phyloP scores from a whole-genome alignment of 2,797 vertebrate genomes.

The Tympanoctomys barrerae region DNA sequence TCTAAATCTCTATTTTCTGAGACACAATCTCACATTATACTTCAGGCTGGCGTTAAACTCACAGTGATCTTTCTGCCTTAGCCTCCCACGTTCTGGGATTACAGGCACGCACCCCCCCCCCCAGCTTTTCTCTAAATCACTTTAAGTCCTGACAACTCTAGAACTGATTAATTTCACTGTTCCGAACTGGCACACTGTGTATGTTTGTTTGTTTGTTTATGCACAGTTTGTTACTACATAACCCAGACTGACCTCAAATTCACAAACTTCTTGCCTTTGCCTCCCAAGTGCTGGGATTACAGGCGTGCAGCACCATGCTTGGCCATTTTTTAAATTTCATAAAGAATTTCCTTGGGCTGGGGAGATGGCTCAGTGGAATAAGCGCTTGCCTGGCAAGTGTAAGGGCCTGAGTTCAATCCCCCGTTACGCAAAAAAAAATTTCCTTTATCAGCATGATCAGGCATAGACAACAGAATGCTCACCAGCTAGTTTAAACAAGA shows the following conservation, averaged over 20 bases:
- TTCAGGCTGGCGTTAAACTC: no score
- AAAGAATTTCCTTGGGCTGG: not conserved
- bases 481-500: not conserved
- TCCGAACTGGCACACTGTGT: not conserved
- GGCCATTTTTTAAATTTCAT: not conserved
- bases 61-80: no score
- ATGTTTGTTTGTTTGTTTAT: no score
- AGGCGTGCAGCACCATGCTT: not conserved
- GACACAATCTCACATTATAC: no score
- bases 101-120: no score
- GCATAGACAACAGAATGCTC: not conserved
- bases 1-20: not conserved
- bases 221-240: not conserved
- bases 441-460: slow-evolving; percentile 4
- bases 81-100: no score
- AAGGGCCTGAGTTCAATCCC: no score
- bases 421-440: not conserved
- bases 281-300: not conserved
- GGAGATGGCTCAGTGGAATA: no score
- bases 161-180: not conserved
- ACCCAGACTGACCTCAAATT: not conserved
- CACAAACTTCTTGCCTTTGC: not conserved
- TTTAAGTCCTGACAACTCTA: not conserved
- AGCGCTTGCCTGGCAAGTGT: no score
- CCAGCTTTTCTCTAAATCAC: not conserved